Conservation (phyloP, 2,113 vertebrate genomes). For the Takifugu bimaculatus region DNA sequence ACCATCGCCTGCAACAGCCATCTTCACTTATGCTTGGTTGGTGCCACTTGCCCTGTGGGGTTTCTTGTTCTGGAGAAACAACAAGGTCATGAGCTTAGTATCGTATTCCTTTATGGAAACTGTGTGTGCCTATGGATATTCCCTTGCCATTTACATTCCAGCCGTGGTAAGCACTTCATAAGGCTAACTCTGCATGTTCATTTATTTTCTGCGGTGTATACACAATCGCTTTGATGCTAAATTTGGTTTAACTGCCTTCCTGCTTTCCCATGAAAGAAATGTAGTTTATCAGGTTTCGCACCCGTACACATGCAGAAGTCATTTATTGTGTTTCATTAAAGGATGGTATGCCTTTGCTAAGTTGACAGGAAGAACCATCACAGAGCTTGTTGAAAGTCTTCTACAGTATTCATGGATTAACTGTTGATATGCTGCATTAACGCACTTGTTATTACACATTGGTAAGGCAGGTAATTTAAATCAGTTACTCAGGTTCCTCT, state of each 20-base stretch:
- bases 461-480: neutral
- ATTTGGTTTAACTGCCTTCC: neutral
- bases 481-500: neutral
- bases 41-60: constrained; percentile 93
- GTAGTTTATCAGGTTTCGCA: neutral
- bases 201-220: neutral
- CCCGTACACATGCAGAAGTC: neutral
- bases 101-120: constrained; percentile 96
- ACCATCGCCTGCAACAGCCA: constrained; percentile 91
- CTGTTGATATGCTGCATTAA: too few relatives aligned
- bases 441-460: too few relatives aligned
- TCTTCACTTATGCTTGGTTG: constrained; percentile 92
- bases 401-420: too few relatives aligned
- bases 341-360: too few relatives aligned
- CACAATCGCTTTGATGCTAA: neutral
- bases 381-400: too few relatives aligned
- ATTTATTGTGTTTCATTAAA: neutral
- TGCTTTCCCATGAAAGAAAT: neutral
- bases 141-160: constrained; percentile 92
- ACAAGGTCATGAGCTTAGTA: constrained; percentile 86
- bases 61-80: constrained; percentile 92
- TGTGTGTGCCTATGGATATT: constrained; percentile 94
- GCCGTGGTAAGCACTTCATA: constrained; percentile 80
- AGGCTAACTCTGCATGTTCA: too few relatives aligned
- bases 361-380: too few relatives aligned